phyloP scores from a whole-genome alignment of 2,797 vertebrate genomes.

The Myotis pilosus region DNA sequence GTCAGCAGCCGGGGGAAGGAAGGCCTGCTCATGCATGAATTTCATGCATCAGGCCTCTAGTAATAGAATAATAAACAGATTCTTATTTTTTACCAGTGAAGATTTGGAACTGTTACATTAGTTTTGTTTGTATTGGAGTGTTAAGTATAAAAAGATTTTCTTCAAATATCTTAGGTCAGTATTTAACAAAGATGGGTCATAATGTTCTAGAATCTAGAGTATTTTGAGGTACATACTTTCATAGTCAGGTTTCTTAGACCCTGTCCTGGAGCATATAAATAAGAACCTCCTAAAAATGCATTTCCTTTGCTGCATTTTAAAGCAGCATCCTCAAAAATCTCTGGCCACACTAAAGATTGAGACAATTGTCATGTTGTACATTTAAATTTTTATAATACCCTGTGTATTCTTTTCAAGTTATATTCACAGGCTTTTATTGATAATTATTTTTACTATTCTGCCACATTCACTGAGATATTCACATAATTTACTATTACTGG shows the following conservation, averaged over 20 bases:
- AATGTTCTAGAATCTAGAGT: not conserved
- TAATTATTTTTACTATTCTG: not conserved
- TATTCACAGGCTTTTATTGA: slow-evolving; percentile 9
- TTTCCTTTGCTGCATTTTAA: not conserved
- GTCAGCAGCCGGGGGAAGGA: too few species aligned
- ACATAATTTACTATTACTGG: slow-evolving; percentile 49
- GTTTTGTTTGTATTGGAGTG: not conserved
- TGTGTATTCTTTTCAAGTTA: not conserved
- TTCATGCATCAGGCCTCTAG: too few species aligned
- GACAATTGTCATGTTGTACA: not conserved
- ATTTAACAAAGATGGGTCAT: not conserved
- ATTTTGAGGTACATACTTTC: not conserved
- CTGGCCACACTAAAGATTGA: not conserved
- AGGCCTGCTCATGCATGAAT: too few species aligned
- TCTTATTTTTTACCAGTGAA: not conserved
- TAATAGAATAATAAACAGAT: not conserved
- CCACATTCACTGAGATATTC: not conserved
- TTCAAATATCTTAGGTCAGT: not conserved
- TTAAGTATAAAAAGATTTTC: not conserved
- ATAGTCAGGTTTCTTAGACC: not conserved
- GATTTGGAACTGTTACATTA: not conserved
- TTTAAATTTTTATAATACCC: not conserved
- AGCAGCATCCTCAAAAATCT: not conserved
- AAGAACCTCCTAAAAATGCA: not conserved
- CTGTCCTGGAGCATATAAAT: not conserved